These are phyloP conservation scores for Piscicola geometra DNA, from an alignment of 2,888 invertebrate genomes.

Conservation along the genomic window DNA sequence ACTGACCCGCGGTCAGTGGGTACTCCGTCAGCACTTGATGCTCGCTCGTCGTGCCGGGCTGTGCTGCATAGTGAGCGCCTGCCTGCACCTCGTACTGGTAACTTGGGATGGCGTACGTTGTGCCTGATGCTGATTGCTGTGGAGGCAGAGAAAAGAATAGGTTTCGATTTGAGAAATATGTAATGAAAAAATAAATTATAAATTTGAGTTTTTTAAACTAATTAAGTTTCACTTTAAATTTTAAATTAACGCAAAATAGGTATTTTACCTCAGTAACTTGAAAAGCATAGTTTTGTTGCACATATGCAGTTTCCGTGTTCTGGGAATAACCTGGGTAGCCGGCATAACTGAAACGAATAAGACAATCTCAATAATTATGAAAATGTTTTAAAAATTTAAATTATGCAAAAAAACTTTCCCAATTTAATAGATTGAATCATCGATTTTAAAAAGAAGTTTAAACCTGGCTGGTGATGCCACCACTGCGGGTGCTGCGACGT, in stretches of 20 bases:
- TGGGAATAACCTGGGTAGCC: slow-evolving; percentile 28
- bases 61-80: slow-evolving; percentile 7
- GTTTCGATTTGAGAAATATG: neutral
- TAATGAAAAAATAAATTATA: neutral
- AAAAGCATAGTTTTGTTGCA: slow-evolving; percentile 28
- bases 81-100: slow-evolving; percentile 27
- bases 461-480: slow-evolving; percentile 30
- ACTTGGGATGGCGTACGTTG: slow-evolving; percentile 28
- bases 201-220: neutral
- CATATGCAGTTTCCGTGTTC: slow-evolving; percentile 31
- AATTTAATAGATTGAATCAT: no score
- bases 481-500: slow-evolving; percentile 31
- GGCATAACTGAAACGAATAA: slow-evolving; percentile 20
- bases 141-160: neutral
- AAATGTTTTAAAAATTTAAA: no score
- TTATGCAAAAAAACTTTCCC: no score
- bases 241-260: neutral
- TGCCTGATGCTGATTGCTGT: slow-evolving; percentile 15
- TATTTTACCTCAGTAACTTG: slow-evolving; percentile 30
- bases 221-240: neutral
- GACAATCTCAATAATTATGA: neutral
- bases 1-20: slow-evolving; percentile 2
- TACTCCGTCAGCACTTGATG: slow-evolving; percentile 5
- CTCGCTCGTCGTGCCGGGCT: neutral
- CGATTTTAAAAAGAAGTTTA: neutral